These are phyloP conservation scores for Nomada flava DNA, from an alignment of 2,888 invertebrate genomes.

Conservation along the genomic window DNA sequence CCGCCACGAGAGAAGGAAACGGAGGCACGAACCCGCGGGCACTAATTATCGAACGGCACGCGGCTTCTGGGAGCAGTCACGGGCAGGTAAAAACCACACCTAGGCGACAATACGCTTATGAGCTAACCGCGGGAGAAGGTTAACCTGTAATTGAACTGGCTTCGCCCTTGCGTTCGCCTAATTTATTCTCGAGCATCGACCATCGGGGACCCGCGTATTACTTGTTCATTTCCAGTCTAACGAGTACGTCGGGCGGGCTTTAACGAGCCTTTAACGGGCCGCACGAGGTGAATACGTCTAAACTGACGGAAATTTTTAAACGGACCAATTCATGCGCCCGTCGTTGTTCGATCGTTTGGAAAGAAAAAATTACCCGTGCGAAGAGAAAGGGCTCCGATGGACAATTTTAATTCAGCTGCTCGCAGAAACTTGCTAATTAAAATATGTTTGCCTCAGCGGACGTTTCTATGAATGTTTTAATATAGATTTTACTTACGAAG, in stretches of 20 bases:
- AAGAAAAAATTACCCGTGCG: no score
- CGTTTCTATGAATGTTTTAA: neutral
- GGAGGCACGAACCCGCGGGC: conserved; percentile 21
- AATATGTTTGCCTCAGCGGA: no score
- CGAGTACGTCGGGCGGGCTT: neutral
- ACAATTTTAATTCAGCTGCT: no score
- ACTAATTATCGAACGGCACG: conserved; percentile 56
- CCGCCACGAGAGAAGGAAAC: conserved; percentile 8
- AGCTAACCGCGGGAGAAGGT: conserved; percentile 9
- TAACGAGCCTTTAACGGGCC: neutral
- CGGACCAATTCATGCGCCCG: neutral
- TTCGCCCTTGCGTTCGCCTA: conserved; percentile 39
- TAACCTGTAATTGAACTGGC: conserved; percentile 34
- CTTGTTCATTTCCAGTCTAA: conserved; percentile 7
- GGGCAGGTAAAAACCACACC: conserved; percentile 45
- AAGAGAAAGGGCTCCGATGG: no score
- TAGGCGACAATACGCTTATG: conserved; percentile 11
- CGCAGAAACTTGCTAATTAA: no score
- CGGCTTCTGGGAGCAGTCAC: conserved; percentile 47
- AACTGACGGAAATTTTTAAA: neutral
- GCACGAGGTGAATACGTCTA: neutral
- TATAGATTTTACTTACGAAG: neutral
- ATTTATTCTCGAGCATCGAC: conserved; percentile 19
- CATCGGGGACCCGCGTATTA: neutral
- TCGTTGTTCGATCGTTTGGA: no score